Evolutionary conservation across 2,797 vertebrate species (phyloP).

Genomic region (Staurois parvus): DNA sequence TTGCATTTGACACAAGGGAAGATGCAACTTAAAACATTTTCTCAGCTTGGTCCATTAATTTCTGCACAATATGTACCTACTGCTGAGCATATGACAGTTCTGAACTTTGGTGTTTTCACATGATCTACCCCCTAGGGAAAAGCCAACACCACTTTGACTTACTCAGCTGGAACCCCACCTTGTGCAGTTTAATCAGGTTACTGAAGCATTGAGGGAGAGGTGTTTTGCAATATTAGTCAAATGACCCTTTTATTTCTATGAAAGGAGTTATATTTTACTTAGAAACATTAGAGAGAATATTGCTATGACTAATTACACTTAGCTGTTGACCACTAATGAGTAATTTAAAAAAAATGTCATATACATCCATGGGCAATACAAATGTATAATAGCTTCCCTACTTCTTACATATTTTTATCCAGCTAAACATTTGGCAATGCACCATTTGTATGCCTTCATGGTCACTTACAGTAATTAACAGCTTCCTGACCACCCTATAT

Average conservation of each 20-base stretch:
- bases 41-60: slow-evolving; percentile 84
- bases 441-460: too few species aligned
- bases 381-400: too few species aligned
- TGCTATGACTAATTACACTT: not conserved
- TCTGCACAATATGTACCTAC: slow-evolving; percentile 82
- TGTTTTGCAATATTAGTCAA: slow-evolving; percentile 68
- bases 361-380: too few species aligned
- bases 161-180: slow-evolving; percentile 72
- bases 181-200: slow-evolving; percentile 79
- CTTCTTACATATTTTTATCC: too few species aligned
- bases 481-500: too few species aligned
- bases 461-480: too few species aligned
- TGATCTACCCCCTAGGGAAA: slow-evolving; percentile 81
- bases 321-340: not conserved
- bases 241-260: slow-evolving; percentile 67
- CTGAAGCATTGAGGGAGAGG: slow-evolving; percentile 64
- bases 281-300: slow-evolving; percentile 28
- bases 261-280: slow-evolving; percentile 61
- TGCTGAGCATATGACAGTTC: slow-evolving; percentile 84
- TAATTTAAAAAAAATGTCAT: not conserved
- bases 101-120: slow-evolving; percentile 83
- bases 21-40: slow-evolving; percentile 80
- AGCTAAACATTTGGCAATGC: too few species aligned
- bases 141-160: slow-evolving; percentile 75
- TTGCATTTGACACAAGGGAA: slow-evolving; percentile 85